Conservation (phyloP, 2,888 invertebrate genomes). For the Baronia brevicornis region DNA sequence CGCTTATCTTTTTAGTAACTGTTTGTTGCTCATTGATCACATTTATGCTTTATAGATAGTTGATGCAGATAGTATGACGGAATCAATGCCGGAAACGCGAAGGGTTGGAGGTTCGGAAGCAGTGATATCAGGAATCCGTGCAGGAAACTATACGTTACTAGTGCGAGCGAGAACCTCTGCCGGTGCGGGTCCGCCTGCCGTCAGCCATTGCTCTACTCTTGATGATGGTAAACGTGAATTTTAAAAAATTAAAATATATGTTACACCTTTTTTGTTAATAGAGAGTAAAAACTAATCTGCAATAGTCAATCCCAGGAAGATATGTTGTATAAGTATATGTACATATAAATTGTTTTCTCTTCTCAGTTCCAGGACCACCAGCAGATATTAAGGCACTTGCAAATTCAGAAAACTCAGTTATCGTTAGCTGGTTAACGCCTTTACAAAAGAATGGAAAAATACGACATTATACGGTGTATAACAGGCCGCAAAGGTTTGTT, state of each 20-base stretch:
- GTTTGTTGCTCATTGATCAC: too few species aligned
- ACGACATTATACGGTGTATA: conserved; percentile 87
- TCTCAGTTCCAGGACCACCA: conserved; percentile 87
- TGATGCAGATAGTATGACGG: conserved; percentile 41
- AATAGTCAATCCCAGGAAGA: too few species aligned
- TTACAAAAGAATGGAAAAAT: conserved; percentile 86
- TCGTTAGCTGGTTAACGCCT: conserved; percentile 91
- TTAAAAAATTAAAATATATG: background rate
- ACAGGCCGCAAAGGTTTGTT: conserved; percentile 71
- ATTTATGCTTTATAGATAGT: too few species aligned
- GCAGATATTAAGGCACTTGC: conserved; percentile 88
- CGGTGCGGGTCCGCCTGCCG: conserved; percentile 87
- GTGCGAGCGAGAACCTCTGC: conserved; percentile 88
- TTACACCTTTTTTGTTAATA: background rate
- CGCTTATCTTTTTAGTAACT: too few species aligned
- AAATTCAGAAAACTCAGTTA: conserved; percentile 85
- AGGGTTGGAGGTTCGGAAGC: conserved; percentile 84
- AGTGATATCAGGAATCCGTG: conserved; percentile 83
- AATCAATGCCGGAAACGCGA: conserved; percentile 77
- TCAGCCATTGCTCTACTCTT: conserved; percentile 83
- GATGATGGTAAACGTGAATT: conserved; percentile 82
- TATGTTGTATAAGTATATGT: too few species aligned
- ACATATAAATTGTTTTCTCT: background rate
- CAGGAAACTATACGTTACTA: conserved; percentile 88
- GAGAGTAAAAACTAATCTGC: too few species aligned